Evolutionary conservation across 2,888 invertebrate genomes (phyloP).

Genomic region (Cephalotes varians): DNA sequence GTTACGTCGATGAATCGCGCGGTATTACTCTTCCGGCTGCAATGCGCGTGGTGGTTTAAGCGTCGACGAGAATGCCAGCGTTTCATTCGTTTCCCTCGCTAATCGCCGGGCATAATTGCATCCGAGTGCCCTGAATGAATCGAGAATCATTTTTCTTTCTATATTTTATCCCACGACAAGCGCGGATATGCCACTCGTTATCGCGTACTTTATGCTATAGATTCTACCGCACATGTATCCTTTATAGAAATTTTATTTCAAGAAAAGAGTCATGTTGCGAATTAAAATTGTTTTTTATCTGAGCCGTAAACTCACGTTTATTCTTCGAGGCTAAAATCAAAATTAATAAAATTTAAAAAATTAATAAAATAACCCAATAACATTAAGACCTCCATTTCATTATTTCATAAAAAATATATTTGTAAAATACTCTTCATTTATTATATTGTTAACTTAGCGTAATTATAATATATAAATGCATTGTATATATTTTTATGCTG

Average conservation of each 20-base stretch:
- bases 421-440: neutral
- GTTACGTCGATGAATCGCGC: constrained; percentile 45
- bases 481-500: neutral
- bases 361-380: neutral
- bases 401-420: neutral
- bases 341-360: too few relatives aligned
- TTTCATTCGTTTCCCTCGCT: constrained; percentile 41
- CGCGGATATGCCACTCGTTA: neutral
- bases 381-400: neutral
- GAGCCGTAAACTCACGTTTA: neutral
- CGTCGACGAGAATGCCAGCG: constrained; percentile 36
- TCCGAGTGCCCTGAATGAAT: constrained; percentile 42
- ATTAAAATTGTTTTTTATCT: constrained; percentile 14
- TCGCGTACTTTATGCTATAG: neutral
- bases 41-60: constrained; percentile 26
- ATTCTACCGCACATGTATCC: neutral
- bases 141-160: constrained; percentile 30
- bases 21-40: constrained; percentile 31
- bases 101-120: constrained; percentile 45
- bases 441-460: neutral
- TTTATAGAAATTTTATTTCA: neutral
- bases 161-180: neutral
- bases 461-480: neutral
- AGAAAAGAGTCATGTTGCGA: neutral
- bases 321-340: neutral